phyloP scores from a whole-genome alignment of 2,113 vertebrate species.

The Embiotoca jacksoni region DNA sequence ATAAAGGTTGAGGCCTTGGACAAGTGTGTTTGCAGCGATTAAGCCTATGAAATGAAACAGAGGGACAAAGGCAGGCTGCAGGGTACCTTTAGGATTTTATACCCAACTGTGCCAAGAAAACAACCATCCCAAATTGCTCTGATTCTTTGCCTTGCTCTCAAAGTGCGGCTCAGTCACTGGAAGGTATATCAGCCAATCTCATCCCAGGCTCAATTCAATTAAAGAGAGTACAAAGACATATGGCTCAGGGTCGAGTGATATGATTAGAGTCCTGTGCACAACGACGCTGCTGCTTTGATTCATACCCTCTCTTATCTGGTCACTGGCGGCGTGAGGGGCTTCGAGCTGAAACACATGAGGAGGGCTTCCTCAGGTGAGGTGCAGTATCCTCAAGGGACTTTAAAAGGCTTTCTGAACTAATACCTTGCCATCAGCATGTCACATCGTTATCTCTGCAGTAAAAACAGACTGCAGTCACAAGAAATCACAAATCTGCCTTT shows the following conservation, averaged over 20 bases:
- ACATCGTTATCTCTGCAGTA: slow-evolving; percentile 13
- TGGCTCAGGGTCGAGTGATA: slow-evolving; percentile 73
- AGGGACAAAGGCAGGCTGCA: not conserved
- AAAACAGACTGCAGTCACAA: not conserved
- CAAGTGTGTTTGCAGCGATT: slow-evolving; percentile 11
- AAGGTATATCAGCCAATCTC: slow-evolving; percentile 77
- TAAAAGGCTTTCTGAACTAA: slow-evolving; percentile 27
- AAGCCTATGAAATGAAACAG: slow-evolving; percentile 19
- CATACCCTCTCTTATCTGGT: slow-evolving; percentile 61
- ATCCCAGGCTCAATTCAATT: slow-evolving; percentile 79
- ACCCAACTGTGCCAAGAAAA: slow-evolving; percentile 53
- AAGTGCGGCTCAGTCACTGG: slow-evolving; percentile 52
- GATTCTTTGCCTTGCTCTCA: slow-evolving; percentile 32
- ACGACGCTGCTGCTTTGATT: slow-evolving; percentile 67
- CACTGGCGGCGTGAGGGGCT: slow-evolving; percentile 26
- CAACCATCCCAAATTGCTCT: slow-evolving; percentile 39
- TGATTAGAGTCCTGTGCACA: slow-evolving; percentile 77
- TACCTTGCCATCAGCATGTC: slow-evolving; percentile 29
- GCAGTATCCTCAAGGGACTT: slow-evolving; percentile 26
- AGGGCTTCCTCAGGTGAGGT: slow-evolving; percentile 28
- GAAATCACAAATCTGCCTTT: not conserved
- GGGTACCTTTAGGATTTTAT: slow-evolving; percentile 35
- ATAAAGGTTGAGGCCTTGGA: slow-evolving; percentile 14
- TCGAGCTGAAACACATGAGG: slow-evolving; percentile 22
- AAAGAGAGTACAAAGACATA: slow-evolving; percentile 81